These are phyloP conservation scores for Neocrepidodera transversa DNA, from an alignment of 2,888 invertebrate genomes.

Conservation along the genomic window DNA sequence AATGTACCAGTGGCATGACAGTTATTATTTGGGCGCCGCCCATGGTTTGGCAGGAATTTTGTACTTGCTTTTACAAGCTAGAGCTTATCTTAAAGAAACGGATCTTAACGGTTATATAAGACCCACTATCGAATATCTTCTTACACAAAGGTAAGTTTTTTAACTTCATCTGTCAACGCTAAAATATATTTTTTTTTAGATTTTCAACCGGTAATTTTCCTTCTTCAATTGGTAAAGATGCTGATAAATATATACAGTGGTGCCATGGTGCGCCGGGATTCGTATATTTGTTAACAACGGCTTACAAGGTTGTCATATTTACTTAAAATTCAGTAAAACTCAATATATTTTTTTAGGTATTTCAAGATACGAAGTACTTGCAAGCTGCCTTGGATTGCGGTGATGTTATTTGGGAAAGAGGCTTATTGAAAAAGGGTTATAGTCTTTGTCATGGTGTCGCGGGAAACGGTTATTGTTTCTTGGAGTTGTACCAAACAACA, in stretches of 20 bases:
- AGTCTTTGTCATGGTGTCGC: conserved; percentile 89
- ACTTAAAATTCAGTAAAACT: not conserved
- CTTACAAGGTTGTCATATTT: conserved; percentile 66
- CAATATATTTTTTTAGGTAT: conserved; percentile 63
- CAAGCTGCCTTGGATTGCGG: conserved; percentile 73
- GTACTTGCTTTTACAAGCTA: conserved; percentile 80
- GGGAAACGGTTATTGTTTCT: conserved; percentile 86
- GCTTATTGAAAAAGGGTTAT: conserved; percentile 82
- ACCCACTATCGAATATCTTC: conserved; percentile 72
- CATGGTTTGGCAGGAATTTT: conserved; percentile 89
- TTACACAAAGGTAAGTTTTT: conserved; percentile 59
- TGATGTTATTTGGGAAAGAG: conserved; percentile 82
- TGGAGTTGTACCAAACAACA: conserved; percentile 80
- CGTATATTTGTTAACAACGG: conserved; percentile 72
- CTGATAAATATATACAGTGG: conserved; percentile 88
- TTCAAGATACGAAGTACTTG: conserved; percentile 72
- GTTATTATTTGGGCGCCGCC: conserved; percentile 86
- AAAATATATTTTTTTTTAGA: too few species aligned
- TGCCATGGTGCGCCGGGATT: conserved; percentile 94
- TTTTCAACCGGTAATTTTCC: conserved; percentile 76
- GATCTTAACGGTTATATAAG: conserved; percentile 68
- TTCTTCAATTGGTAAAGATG: conserved; percentile 73
- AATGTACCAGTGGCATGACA: conserved; percentile 87
- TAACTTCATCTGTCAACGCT: too few species aligned
- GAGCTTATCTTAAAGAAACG: conserved; percentile 63